Conservation (phyloP, 2,888 invertebrate genomes). For the Archips crataeganus region DNA sequence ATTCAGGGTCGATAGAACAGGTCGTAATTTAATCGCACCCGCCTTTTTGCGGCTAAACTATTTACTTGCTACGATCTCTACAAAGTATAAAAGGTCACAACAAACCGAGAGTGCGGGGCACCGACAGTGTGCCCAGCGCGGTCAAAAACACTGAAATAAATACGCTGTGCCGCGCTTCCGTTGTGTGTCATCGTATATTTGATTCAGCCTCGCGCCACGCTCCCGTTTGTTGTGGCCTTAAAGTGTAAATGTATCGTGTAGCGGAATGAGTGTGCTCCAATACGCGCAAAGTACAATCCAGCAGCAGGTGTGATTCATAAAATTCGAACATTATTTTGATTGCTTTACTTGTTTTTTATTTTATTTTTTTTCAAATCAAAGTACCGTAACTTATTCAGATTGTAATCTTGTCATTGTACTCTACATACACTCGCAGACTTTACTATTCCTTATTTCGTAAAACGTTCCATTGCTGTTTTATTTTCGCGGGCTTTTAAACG, state of each 20-base stretch:
- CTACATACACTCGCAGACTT: neutral
- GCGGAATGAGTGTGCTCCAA: slow-evolving; percentile 19
- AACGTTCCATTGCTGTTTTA: neutral
- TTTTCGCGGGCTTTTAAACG: slow-evolving; percentile 58
- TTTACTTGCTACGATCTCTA: too few relatives aligned
- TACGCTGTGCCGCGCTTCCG: too few relatives aligned
- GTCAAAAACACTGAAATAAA: too few relatives aligned
- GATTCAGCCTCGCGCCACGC: too few relatives aligned
- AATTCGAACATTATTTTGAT: neutral
- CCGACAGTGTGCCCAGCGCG: too few relatives aligned
- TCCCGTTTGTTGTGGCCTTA: neutral
- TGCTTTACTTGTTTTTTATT: neutral
- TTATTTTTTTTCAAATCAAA: neutral
- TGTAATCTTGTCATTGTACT: neutral
- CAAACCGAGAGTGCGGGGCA: too few relatives aligned
- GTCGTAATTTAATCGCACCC: too few relatives aligned
- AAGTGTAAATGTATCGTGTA: slow-evolving; percentile 5
- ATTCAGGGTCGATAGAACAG: too few relatives aligned
- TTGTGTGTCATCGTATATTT: too few relatives aligned
- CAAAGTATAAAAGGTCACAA: too few relatives aligned
- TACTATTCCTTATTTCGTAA: neutral
- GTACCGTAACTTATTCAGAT: neutral
- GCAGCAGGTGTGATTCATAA: neutral
- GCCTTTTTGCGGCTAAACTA: too few relatives aligned
- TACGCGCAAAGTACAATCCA: slow-evolving; percentile 4